Evolutionary conservation across 2,888 invertebrate genomes (phyloP), one percentile per base, ranked within the genome.

Genomic region (Brachyopa scutellaris): DNA sequence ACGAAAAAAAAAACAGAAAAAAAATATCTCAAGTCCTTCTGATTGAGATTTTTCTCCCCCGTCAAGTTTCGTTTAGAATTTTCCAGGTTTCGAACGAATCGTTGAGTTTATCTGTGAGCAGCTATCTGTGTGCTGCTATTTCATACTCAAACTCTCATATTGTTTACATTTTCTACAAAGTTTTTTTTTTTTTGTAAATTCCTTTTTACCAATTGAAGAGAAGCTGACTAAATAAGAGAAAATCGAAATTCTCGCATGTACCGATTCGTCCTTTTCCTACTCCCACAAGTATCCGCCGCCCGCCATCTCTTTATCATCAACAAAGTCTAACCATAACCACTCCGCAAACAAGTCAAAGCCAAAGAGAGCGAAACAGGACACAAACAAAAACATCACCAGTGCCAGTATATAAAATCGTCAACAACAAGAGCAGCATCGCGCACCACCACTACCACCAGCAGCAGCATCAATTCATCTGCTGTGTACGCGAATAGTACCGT

Each of bases 81-180:
- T 80, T 80, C 80, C 77, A 82, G 82, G 64, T 76, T 82, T 77
- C 66, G 23, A 77, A 72, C 77, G 77, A 77, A 47, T 82, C 82
- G 82, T 82, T 61, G n/a, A 82, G 59, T 82, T 82, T 77, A 77
- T 70, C 77, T 69, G 70, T 19, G 55, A 74, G 53, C 64, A 79
- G 51, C 38, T 53, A 57, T 55, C 49, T 17, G 67, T 69, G 74
- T 80, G 51, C 42, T 69, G 76, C 33, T 77, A 76, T 77, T 82
- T 61, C 33, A 69, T 51, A 77, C 82, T 72, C 77, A 77, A 72
- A 82, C 77, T 82, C 76, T 72, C 76, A 70, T 77, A 61, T 82
- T 82, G 82, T 82, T 82, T 82, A 82, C 82, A 66, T 82, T 82
- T 72, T 77, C 55, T 51, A 70, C 67, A 59, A 73, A 73, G 19